A percentile compares a stretch with the other conserved stretches of the same genome.
These are phyloP conservation scores for Odontesthes bonariensis DNA, from an alignment of 2,113 vertebrate genomes.

Conservation along the genomic window DNA sequence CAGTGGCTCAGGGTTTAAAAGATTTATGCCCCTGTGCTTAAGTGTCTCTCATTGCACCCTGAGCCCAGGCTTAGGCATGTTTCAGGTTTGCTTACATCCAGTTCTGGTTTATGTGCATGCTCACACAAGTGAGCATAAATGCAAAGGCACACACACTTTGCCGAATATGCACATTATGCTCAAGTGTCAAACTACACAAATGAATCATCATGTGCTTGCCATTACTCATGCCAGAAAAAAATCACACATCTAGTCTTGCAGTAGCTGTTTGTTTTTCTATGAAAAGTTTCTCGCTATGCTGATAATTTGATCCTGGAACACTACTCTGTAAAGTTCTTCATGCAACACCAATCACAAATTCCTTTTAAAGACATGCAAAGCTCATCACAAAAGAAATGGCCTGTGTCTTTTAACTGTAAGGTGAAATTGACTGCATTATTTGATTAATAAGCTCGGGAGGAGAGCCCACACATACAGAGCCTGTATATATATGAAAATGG, in stretches of 20 bases:
- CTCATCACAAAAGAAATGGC: constrained; percentile 55
- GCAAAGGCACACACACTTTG: constrained; percentile 3
- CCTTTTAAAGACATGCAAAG: constrained; percentile 56
- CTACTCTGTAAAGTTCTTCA: neutral
- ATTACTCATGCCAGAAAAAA: neutral
- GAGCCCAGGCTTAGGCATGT: constrained; percentile 34
- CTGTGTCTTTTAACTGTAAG: constrained; percentile 39
- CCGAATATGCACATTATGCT: neutral
- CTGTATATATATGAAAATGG: constrained; percentile 70
- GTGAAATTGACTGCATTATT: constrained; percentile 72
- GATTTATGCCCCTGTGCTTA: constrained; percentile 68
- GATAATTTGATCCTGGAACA: neutral
- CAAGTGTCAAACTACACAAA: constrained; percentile 1
- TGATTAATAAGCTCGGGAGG: constrained; percentile 71
- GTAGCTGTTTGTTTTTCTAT: neutral
- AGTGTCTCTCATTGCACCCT: constrained; percentile 60
- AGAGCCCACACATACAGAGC: constrained; percentile 41
- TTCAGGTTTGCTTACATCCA: constrained; percentile 49
- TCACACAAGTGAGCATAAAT: constrained; percentile 1
- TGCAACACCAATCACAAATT: constrained; percentile 36
- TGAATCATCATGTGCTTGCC: neutral
- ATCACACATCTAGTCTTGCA: neutral
- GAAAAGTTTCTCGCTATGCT: neutral
- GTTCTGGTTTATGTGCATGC: constrained; percentile 20
- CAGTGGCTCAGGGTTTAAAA: constrained; percentile 66